phyloP scores from a whole-genome alignment of 2,888 invertebrate species.

The Laspeyria flexula region DNA sequence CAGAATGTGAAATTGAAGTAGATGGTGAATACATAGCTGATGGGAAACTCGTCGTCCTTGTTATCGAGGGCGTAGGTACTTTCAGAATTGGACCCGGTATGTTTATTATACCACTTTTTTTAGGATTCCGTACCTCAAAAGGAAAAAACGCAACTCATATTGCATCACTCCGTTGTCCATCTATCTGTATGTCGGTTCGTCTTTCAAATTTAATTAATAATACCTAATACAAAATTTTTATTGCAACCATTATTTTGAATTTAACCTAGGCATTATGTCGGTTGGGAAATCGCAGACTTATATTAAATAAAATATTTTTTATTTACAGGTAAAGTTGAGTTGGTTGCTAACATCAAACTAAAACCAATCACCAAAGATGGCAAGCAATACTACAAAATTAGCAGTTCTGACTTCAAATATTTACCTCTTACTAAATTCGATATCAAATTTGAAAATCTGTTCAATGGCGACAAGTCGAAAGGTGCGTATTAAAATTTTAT shows the following conservation, averaged over 20 bases:
- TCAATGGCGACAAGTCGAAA: constrained; percentile 48
- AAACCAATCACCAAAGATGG: constrained; percentile 43
- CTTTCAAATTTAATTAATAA: too few species aligned
- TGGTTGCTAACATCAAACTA: constrained; percentile 24
- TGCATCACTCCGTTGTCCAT: too few species aligned
- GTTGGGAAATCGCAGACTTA: too few species aligned
- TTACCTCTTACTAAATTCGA: constrained; percentile 40
- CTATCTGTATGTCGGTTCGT: too few species aligned
- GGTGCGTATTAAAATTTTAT: constrained; percentile 30
- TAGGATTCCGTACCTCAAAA: too few species aligned
- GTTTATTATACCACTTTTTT: too few species aligned
- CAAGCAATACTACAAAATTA: constrained; percentile 50
- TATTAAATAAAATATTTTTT: background rate
- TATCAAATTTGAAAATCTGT: constrained; percentile 48
- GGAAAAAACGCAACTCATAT: too few species aligned
- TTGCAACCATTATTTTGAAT: too few species aligned
- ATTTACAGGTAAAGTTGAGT: constrained; percentile 46
- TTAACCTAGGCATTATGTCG: too few species aligned
- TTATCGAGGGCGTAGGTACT: constrained; percentile 45
- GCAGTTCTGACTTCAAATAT: constrained; percentile 33
- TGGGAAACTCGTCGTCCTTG: constrained; percentile 45
- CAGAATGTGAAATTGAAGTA: constrained; percentile 38
- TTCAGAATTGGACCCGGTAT: constrained; percentile 48
- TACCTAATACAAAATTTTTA: too few species aligned
- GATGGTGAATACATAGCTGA: constrained; percentile 41